A percentile compares a stretch with the other conserved stretches of the same genome.
Conservation (phyloP, 2,113 vertebrate species). For the Dasyornis broadbenti region DNA sequence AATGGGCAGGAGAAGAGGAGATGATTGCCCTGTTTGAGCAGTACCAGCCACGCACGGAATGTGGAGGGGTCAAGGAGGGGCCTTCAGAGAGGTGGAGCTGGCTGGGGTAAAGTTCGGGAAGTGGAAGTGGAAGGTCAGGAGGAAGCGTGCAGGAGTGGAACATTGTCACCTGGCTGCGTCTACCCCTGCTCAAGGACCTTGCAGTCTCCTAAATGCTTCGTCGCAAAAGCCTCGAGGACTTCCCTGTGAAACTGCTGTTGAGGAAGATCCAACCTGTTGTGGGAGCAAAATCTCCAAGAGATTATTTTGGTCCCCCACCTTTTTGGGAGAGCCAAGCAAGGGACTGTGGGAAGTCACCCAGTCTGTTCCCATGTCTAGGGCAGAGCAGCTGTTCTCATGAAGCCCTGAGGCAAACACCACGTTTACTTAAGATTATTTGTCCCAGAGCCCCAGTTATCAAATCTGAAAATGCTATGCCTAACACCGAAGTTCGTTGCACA, state of each 20-base stretch:
- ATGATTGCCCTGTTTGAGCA: not conserved
- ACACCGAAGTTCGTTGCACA: not conserved
- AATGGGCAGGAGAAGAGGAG: not conserved
- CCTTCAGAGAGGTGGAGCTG: not conserved
- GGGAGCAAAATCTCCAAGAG: not conserved
- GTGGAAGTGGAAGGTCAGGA: not conserved
- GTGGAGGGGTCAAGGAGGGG: not conserved
- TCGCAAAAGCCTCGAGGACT: not conserved
- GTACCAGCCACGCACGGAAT: accelerated
- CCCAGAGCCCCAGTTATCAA: not conserved
- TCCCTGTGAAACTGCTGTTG: not conserved
- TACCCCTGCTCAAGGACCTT: not conserved
- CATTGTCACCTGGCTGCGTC: not conserved
- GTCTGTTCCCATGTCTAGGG: not conserved
- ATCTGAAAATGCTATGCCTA: not conserved
- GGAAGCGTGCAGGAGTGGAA: not conserved
- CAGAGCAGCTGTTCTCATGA: not conserved
- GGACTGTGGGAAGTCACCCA: not conserved
- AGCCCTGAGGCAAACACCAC: accelerated
- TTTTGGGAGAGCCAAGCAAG: not conserved
- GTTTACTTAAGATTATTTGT: not conserved
- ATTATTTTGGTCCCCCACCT: not conserved
- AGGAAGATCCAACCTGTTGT: not conserved
- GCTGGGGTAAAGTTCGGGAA: not conserved
- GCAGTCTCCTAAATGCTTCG: not conserved